Evolutionary conservation across 2,888 invertebrate species (phyloP), one percentile per base, ranked within the genome.

Genomic region (Lagria hirta): DNA sequence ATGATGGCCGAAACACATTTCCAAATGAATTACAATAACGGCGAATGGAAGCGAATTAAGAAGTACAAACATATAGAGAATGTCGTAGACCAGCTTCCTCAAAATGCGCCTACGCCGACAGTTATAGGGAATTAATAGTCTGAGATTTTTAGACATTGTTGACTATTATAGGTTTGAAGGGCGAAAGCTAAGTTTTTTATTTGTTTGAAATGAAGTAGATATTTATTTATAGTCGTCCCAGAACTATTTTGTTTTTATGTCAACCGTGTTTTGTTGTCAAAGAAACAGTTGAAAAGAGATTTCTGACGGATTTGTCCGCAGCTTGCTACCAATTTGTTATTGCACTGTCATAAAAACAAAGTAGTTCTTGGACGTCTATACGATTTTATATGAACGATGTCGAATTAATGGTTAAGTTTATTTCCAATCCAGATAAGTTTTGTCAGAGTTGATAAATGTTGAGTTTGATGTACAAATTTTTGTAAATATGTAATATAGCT

Each of bases 11-110:
- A 97, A 71, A 95, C 92, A 52, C 94, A 93, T 73, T 97, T 98
- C 82, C 94, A 97, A 71, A 92, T 98, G 91, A 97, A 98, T 74
- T 97, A 97, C 74, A 89, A 89, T 66, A 95, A 92, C 36, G 97
- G 97, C 15, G 95, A 97, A 68, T 98, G 96, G 96, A 95, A 95
- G 67, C 77, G 87, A 60, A 87, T 96, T 60, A 92, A 94, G 72
- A 96, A 96, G 64, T 88, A 86, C 69, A 77, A 90, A 43, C 84
- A 87, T 43, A 78, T 87, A 54, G 88, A 84, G 44, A 70, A 65
- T 52, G 56, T 67, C 14, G 65, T 68, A 7, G 70, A 72, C 18
- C 68, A 66, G 42, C 57, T 70, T 21, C 58, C 68, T 15, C 65
- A 65, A 36, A 68, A 61, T 48, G 58, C 68, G 12, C 67, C 65